These are phyloP conservation scores for Hydraecia micacea DNA, from an alignment of 2,888 invertebrate species.

Conservation along the genomic window DNA sequence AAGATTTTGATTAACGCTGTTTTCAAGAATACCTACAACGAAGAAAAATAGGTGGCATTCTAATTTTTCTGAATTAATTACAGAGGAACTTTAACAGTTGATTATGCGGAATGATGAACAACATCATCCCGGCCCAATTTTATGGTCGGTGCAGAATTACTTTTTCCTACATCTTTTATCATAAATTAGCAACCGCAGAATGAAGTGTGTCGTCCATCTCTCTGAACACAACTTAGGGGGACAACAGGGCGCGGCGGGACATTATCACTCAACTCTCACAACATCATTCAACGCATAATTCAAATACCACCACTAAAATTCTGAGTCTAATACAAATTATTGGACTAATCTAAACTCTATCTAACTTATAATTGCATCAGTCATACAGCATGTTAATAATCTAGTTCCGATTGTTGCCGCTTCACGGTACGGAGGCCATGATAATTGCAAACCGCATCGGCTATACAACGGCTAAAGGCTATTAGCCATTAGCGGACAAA, in stretches of 20 bases:
- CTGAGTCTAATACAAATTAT: slow-evolving; percentile 16
- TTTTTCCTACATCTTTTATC: not conserved
- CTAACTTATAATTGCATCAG: slow-evolving; percentile 63
- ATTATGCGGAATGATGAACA: not conserved
- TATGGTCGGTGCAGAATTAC: not conserved
- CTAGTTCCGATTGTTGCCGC: slow-evolving; percentile 66
- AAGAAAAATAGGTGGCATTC: not conserved
- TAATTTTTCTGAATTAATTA: not conserved
- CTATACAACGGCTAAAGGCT: slow-evolving; percentile 53
- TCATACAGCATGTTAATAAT: slow-evolving; percentile 67
- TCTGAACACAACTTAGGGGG: not conserved
- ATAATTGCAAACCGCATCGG: slow-evolving; percentile 65
- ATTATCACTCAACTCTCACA: slow-evolving; percentile 25
- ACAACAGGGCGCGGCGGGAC: not conserved
- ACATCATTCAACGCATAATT: slow-evolving; percentile 25
- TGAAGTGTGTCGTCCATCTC: not conserved
- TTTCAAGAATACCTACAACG: not conserved
- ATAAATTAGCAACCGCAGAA: not conserved
- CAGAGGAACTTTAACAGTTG: not conserved
- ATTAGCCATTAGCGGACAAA: slow-evolving; percentile 64
- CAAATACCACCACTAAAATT: slow-evolving; percentile 28
- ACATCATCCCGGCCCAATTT: too few species aligned
- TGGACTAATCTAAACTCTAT: slow-evolving; percentile 43
- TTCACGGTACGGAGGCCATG: slow-evolving; percentile 65
- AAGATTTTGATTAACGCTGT: not conserved